phyloP scores from a whole-genome alignment of 2,888 invertebrate species.

The Dilophus febrilis region DNA sequence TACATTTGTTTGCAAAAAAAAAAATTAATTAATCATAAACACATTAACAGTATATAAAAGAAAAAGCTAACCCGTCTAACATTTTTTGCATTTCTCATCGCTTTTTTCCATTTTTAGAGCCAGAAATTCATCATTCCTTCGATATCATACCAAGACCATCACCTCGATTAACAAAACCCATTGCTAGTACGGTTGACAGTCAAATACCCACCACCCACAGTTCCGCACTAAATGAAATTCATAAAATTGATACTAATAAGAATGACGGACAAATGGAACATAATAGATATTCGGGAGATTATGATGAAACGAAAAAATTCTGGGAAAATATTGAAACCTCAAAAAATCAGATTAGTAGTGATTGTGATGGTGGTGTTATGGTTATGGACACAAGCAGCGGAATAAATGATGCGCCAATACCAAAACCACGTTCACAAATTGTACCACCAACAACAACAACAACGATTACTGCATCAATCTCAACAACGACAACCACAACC shows the following conservation, averaged over 20 bases:
- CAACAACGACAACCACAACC: conserved; percentile 2
- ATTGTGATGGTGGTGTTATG: conserved; percentile 5
- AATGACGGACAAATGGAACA: not conserved
- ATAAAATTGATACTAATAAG: not conserved
- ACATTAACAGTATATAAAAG: no score
- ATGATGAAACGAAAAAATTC: conserved; percentile 11
- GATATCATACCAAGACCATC: conserved; percentile 32
- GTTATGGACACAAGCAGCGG: no score
- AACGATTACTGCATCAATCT: not conserved
- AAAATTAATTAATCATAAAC: no score
- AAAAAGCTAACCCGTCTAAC: no score
- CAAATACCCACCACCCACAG: not conserved
- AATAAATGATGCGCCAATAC: no score
- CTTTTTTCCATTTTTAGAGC: conserved; percentile 27
- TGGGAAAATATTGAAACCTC: conserved; percentile 11
- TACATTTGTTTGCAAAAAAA: not conserved
- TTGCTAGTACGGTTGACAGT: conserved; percentile 15
- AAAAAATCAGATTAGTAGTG: not conserved
- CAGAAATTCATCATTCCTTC: conserved; percentile 25
- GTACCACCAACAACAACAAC: conserved; percentile 15
- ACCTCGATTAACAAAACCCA: conserved; percentile 28
- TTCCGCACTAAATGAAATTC: not conserved
- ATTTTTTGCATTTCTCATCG: conserved; percentile 19
- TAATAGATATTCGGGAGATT: conserved; percentile 9
- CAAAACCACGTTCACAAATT: conserved; percentile 21